These are phyloP conservation scores for Himalopsyche phryganea DNA, from an alignment of 1,140 invertebrate genomes.

Conservation along the genomic window DNA sequence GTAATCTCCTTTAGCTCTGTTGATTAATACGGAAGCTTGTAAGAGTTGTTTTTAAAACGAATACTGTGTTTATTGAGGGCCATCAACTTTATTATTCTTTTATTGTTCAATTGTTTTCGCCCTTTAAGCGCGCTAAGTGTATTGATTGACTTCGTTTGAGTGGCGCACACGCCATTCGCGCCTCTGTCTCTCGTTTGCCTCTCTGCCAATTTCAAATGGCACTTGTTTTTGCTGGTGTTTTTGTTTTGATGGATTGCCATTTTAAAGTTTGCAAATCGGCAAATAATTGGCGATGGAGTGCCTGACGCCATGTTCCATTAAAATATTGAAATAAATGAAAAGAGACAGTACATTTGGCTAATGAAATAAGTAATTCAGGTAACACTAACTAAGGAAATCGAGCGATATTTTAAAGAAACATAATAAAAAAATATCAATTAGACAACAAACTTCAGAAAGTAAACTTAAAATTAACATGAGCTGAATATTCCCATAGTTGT, in stretches of 20 bases:
- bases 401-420: too few relatives aligned
- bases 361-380: too few relatives aligned
- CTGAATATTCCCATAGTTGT: too few relatives aligned
- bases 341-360: too few relatives aligned
- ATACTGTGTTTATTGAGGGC: constrained; percentile 25
- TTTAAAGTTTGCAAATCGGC: constrained; percentile 9
- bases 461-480: too few relatives aligned
- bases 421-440: too few relatives aligned
- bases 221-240: background rate
- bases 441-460: too few relatives aligned
- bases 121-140: constrained; percentile 24
- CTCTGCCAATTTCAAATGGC: too few relatives aligned
- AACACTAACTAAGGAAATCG: too few relatives aligned
- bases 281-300: background rate
- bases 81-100: constrained; percentile 35
- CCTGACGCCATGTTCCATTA: too few relatives aligned
- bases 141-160: constrained; percentile 33
- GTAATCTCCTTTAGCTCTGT: background rate
- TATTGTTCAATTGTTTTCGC: constrained; percentile 35
- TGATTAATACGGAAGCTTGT: constrained; percentile 26
- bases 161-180: background rate
- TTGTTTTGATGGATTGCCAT: constrained; percentile 25
- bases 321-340: too few relatives aligned
- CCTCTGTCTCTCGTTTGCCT: background rate
- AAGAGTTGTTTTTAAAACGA: constrained; percentile 23